Base-by-base conservation (phyloP, 1,140 invertebrate genomes). In the Nymphalis io region DNA sequence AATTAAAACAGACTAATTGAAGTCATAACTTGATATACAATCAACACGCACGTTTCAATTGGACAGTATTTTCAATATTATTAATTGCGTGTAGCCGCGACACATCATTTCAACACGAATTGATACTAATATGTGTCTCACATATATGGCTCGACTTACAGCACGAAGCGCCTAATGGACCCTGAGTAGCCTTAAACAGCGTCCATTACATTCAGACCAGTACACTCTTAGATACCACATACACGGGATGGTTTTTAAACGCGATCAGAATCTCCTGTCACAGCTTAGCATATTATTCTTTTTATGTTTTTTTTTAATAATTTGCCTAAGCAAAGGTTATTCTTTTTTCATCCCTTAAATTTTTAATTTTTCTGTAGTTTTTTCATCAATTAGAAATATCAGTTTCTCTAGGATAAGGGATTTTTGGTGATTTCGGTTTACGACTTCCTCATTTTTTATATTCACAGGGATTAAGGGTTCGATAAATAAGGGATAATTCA, bases 151-250 rank as follows among this genome's bases (percentile, higher is more conserved):
- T 12, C 40, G 62, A 60, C 20, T 55, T 53, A 60, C 61, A 58
- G 71, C 66, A 74, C 75, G 69, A 70, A 57, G 48, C 58, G 10
- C 27, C 72, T 76, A 76, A 73, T 73, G 74, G 74, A 60, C 65
- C 15, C 64, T 64, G 67, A 75, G 53, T 70, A 70, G 74, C 55
- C 69, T 61, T 73, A 76, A 76, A 73, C 64, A 70, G 67, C 42
- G 57, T 51, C 65, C 68, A 76, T 74, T 76, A 74, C 67, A 68
- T 73, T 68, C 33, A 61, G 46, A 48, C 60, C 40, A 53, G 18
- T 23, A 46, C 21, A 11, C 38, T 48, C 42, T 48, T 38, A 60
- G 18, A 60, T 33, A 33, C 27, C 27, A 33, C 27, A 38, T 60
- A 61, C 60, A 61, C 21, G 60, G 12, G 48, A 18, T 53, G 18